A percentile compares a stretch with the other conserved stretches of the same genome.
phyloP scores from a whole-genome alignment of 2,888 invertebrate genomes.

The Acanthacorydalis orientalis region DNA sequence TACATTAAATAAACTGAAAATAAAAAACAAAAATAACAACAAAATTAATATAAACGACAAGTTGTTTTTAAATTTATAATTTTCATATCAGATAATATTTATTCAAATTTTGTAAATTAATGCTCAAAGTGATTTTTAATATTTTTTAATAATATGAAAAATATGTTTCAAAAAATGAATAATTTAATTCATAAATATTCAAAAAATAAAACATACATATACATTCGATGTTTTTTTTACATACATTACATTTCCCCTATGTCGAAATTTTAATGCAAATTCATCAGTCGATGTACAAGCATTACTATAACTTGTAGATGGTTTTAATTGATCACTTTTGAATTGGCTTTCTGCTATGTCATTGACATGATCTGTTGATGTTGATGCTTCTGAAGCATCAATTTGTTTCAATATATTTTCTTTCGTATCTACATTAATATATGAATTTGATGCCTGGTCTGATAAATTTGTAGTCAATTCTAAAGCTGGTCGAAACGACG shows the following conservation, averaged over 20 bases:
- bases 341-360: too few relatives aligned
- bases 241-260: neutral
- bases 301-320: too few relatives aligned
- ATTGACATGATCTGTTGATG: too few relatives aligned
- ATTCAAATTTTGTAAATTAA: too few relatives aligned
- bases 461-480: conserved; percentile 1
- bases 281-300: neutral
- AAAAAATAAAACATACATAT: neutral
- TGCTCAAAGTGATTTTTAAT: too few relatives aligned
- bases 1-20: neutral
- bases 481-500: conserved; percentile 26
- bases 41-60: neutral
- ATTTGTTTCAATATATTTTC: too few relatives aligned
- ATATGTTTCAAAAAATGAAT: too few relatives aligned
- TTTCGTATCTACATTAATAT: too few relatives aligned
- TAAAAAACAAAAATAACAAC: neutral
- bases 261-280: neutral
- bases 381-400: too few relatives aligned
- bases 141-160: too few relatives aligned
- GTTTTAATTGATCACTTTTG: too few relatives aligned
- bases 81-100: too few relatives aligned
- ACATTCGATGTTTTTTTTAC: neutral
- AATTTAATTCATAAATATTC: neutral
- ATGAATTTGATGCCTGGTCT: neutral
- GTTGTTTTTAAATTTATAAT: neutral